Percentiles rank a stretch among this genome's conserved stretches.
Conservation (phyloP, 2,888 invertebrate species). For the Bembecia ichneumoniformis region DNA sequence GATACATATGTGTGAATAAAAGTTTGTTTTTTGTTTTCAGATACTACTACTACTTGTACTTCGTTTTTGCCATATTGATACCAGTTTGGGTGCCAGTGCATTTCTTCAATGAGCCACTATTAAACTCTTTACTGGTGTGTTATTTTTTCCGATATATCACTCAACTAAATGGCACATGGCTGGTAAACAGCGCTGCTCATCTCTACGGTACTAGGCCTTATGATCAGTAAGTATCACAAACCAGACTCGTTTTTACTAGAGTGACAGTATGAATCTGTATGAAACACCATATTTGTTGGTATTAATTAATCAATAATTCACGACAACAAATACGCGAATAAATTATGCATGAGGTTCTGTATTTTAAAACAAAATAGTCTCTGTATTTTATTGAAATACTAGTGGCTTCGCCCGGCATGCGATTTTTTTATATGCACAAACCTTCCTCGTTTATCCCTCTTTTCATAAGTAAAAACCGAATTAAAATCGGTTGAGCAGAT, state of each 20-base stretch:
- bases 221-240: constrained; percentile 70
- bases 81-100: constrained; percentile 77
- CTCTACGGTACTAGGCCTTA: constrained; percentile 84
- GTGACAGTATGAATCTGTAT: no score
- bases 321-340: no score
- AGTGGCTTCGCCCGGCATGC: no score
- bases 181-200: constrained; percentile 87
- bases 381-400: no score
- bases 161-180: constrained; percentile 83
- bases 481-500: no score
- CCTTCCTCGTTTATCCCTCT: no score
- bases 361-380: no score
- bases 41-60: constrained; percentile 74
- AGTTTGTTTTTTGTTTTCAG: constrained; percentile 56
- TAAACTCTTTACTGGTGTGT: constrained; percentile 72
- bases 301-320: no score
- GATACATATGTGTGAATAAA: not conserved
- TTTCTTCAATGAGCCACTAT: constrained; percentile 77
- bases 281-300: no score
- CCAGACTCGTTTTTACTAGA: not conserved
- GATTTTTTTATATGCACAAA: no score
- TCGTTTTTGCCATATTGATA: constrained; percentile 71
- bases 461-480: no score
- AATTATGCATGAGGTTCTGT: no score
- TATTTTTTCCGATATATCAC: constrained; percentile 75